These are phyloP conservation scores for Amblyraja radiata DNA, from an alignment of 2,797 vertebrate species.

Conservation along the genomic window DNA sequence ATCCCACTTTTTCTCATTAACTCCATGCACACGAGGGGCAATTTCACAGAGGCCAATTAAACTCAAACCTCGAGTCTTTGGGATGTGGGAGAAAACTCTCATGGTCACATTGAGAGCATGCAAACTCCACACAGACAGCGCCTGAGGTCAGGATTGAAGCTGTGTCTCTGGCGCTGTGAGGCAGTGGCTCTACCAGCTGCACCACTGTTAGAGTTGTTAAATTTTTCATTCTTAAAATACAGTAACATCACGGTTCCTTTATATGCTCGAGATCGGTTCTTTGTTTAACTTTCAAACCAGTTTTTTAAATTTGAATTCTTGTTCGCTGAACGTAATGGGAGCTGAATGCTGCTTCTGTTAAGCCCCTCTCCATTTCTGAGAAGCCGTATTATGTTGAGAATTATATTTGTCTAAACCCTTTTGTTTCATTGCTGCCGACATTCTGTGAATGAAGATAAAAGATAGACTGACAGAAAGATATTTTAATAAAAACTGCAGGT, in stretches of 20 bases:
- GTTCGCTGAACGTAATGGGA: not conserved
- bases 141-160: no score
- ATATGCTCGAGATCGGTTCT: not conserved
- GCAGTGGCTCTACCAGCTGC: no score
- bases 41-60: no score
- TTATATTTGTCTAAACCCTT: not conserved
- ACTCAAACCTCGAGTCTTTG: no score
- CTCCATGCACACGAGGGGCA: no score
- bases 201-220: no score
- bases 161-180: no score
- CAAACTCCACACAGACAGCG: no score
- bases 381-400: not conserved
- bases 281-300: not conserved
- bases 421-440: not conserved
- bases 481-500: not conserved
- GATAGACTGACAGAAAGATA: not conserved
- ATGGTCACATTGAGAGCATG: no score
- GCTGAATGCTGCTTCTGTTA: not conserved
- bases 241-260: not conserved
- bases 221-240: not conserved
- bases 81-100: no score
- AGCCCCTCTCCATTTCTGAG: not conserved
- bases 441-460: not conserved
- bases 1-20: no score
- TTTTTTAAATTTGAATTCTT: not conserved